phyloP scores from a whole-genome alignment of 1,140 invertebrate genomes.

The Macrosteles quadrilineatus region DNA sequence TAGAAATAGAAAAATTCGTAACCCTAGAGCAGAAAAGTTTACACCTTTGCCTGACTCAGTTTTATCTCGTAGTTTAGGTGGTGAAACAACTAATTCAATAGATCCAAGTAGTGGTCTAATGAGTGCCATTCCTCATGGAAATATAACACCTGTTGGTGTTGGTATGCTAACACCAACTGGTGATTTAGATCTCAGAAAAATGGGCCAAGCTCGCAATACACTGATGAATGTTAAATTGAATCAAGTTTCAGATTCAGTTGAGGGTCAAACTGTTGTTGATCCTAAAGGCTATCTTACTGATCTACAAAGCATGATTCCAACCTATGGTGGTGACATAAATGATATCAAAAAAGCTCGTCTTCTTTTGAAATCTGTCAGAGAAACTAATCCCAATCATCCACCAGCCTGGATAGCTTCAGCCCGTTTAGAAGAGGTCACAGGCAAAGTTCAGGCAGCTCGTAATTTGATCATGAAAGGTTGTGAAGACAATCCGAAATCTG shows the following conservation, averaged over 20 bases:
- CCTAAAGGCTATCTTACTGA: slow-evolving; percentile 99
- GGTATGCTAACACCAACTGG: slow-evolving; percentile 75
- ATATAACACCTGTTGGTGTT: slow-evolving; percentile 55
- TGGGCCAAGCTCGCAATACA: slow-evolving; percentile 98
- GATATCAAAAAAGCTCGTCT: slow-evolving; percentile 98
- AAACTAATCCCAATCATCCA: slow-evolving; percentile 99
- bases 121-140: slow-evolving; percentile 76
- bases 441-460: slow-evolving; percentile 95
- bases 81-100: slow-evolving; percentile 76
- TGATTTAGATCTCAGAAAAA: slow-evolving; percentile 97
- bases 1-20: slow-evolving; percentile 95
- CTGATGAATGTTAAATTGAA: slow-evolving; percentile 99
- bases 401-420: slow-evolving; percentile 99
- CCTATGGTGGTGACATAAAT: slow-evolving; percentile 95
- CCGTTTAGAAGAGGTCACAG: slow-evolving; percentile 97
- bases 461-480: slow-evolving; percentile 98
- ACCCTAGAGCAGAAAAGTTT: slow-evolving; percentile 93
- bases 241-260: slow-evolving; percentile 98
- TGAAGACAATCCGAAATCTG: slow-evolving; percentile 94
- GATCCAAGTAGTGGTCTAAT: slow-evolving; percentile 84
- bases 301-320: slow-evolving; percentile 98
- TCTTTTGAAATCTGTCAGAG: slow-evolving; percentile 95
- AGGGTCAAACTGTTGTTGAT: slow-evolving; percentile 98
- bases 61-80: slow-evolving; percentile 84
- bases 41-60: slow-evolving; percentile 98